phyloP scores from a whole-genome alignment of 2,888 invertebrate species.

The Piscicola geometra region DNA sequence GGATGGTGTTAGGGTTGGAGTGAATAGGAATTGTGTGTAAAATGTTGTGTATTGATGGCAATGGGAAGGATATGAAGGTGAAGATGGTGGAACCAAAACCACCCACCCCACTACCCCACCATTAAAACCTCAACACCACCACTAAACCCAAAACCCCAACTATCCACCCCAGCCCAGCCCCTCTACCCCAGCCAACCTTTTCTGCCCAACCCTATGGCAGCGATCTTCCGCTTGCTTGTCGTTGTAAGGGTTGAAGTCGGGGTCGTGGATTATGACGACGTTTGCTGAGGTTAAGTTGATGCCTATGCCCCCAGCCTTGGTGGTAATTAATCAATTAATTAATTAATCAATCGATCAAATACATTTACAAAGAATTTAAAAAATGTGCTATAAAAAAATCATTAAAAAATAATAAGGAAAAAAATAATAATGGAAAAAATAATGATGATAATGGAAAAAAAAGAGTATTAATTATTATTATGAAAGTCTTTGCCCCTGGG shows the following conservation, averaged over 20 bases:
- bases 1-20: neutral
- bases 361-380: too few relatives aligned
- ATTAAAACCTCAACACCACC: neutral
- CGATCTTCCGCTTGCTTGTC: conserved; percentile 90
- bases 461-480: too few relatives aligned
- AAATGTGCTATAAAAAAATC: too few relatives aligned
- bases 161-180: neutral
- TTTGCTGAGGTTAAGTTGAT: conserved; percentile 69
- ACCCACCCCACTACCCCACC: neutral
- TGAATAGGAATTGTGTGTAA: too few relatives aligned
- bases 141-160: neutral
- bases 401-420: too few relatives aligned
- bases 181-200: conserved; percentile 53
- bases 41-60: too few relatives aligned
- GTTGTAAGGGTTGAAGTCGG: conserved; percentile 96
- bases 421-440: too few relatives aligned
- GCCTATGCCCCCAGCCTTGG: conserved; percentile 42
- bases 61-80: too few relatives aligned
- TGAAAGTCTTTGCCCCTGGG: conserved; percentile 59
- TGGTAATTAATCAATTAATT: too few relatives aligned
- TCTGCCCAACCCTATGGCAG: conserved; percentile 64
- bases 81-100: too few relatives aligned
- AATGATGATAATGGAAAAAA: too few relatives aligned
- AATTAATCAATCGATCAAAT: too few relatives aligned
- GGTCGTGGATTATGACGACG: conserved; percentile 90